These are phyloP conservation scores for Lagopus leucura DNA, from an alignment of 2,113 vertebrate species.

Conservation along the genomic window DNA sequence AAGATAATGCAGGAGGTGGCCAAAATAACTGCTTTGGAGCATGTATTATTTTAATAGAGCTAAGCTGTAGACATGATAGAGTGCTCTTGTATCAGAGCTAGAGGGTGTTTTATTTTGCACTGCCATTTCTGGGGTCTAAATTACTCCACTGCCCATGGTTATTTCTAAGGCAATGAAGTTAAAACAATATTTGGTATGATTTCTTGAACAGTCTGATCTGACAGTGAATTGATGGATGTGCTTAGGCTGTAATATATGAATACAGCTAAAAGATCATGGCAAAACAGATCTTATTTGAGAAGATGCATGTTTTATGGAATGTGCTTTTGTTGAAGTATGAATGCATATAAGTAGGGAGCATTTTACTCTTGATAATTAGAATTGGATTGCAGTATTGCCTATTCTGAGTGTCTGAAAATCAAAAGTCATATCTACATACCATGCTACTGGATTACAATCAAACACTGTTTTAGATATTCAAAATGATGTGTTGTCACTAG, in stretches of 20 bases:
- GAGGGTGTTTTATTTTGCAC: neutral
- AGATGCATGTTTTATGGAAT: neutral
- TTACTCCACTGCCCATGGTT: constrained; percentile 5
- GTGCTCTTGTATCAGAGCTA: constrained; percentile 1
- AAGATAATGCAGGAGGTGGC: constrained; percentile 16
- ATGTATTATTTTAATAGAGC: constrained; percentile 35
- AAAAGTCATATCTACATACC: neutral
- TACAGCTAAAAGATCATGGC: neutral
- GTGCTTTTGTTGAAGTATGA: neutral
- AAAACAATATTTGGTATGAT: constrained; percentile 10
- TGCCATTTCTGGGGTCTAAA: constrained; percentile 20
- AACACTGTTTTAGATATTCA: neutral
- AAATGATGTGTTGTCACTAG: neutral
- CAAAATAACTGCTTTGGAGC: constrained; percentile 37
- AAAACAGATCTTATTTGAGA: neutral
- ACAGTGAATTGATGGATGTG: neutral
- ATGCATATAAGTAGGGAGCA: neutral
- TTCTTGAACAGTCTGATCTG: neutral
- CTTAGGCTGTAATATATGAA: neutral
- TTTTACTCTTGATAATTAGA: neutral
- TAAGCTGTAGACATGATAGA: neutral
- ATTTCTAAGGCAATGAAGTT: constrained; percentile 30
- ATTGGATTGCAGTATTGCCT: neutral
- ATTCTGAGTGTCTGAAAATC: neutral
- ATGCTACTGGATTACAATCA: neutral